These are phyloP conservation scores for Heliconius himera DNA, from an alignment of 1,140 invertebrate species.

Conservation along the genomic window DNA sequence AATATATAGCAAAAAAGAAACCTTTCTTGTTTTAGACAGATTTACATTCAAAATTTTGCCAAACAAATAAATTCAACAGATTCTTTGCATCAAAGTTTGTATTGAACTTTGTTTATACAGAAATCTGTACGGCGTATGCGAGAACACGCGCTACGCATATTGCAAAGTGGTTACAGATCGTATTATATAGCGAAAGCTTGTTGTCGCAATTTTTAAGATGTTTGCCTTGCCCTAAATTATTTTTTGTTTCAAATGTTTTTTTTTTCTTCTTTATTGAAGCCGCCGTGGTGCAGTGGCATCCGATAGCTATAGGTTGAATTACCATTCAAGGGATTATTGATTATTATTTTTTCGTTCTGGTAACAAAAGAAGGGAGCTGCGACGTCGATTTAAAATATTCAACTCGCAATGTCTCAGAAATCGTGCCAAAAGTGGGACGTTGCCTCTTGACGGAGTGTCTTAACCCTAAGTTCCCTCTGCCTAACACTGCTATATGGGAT, in stretches of 20 bases:
- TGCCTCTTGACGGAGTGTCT: no score
- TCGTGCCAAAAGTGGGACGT: no score
- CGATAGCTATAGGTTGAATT: no score
- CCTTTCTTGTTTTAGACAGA: no score
- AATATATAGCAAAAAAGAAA: no score
- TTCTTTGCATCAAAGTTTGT: background rate
- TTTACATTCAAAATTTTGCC: background rate
- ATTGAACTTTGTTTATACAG: slow-evolving; percentile 35
- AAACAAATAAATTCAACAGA: background rate
- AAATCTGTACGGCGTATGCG: slow-evolving; percentile 59
- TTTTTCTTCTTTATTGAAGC: background rate
- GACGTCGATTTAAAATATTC: no score
- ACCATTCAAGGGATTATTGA: no score
- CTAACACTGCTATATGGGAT: background rate
- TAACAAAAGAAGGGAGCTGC: no score
- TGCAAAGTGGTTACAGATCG: slow-evolving; percentile 44
- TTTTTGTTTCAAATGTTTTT: background rate
- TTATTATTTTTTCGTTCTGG: no score
- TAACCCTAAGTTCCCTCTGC: no score
- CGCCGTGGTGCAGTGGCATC: no score
- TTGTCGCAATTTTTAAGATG: slow-evolving; percentile 48
- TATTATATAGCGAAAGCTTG: slow-evolving; percentile 49
- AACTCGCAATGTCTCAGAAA: no score
- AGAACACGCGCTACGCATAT: slow-evolving; percentile 61
- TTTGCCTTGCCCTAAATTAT: slow-evolving; percentile 36